Percentiles rank a stretch among this genome's conserved stretches.
Evolutionary conservation across 2,113 vertebrate species (phyloP).

Genomic region (Myrmophylax atrothorax): DNA sequence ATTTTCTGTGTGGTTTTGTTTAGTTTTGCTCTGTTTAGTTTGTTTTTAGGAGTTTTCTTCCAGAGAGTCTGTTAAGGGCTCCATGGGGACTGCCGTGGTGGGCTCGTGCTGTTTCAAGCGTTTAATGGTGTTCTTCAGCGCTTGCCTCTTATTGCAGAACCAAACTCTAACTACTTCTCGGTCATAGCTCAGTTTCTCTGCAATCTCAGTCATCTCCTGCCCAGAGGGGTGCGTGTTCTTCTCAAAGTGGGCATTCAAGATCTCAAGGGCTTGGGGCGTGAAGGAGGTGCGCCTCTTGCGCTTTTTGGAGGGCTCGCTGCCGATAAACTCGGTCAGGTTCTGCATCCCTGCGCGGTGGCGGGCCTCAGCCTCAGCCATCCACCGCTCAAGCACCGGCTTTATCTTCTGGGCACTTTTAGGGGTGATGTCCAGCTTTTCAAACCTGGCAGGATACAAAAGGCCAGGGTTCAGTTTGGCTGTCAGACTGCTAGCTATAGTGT

Average conservation of each 20-base stretch:
- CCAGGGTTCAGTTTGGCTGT: constrained; percentile 99
- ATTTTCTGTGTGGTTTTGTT: constrained; percentile 30
- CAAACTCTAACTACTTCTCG: constrained; percentile 99
- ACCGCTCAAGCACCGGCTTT: constrained; percentile 99
- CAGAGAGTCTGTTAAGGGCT: constrained; percentile 90
- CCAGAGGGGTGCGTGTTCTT: constrained; percentile 99
- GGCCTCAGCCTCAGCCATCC: constrained; percentile 99
- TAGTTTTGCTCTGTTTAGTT: not conserved
- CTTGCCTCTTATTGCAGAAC: constrained; percentile 99
- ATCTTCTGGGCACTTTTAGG: constrained; percentile 99
- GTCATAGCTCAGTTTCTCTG: constrained; percentile 99
- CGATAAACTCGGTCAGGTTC: constrained; percentile 99
- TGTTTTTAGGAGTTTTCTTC: constrained; percentile 90
- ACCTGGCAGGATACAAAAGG: constrained; percentile 99
- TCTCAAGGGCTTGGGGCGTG: constrained; percentile 98
- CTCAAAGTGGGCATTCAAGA: constrained; percentile 99
- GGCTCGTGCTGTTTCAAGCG: constrained; percentile 96
- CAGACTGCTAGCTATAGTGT: constrained; percentile 99
- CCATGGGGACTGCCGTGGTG: constrained; percentile 81
- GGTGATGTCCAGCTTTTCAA: constrained; percentile 99
- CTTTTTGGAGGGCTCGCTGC: constrained; percentile 99
- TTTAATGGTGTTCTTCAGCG: constrained; percentile 99
- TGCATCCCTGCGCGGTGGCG: constrained; percentile 99
- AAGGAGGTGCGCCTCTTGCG: constrained; percentile 99
- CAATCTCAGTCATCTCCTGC: constrained; percentile 99